phyloP scores from a whole-genome alignment of 2,797 vertebrate genomes.

The Morus bassanus region DNA sequence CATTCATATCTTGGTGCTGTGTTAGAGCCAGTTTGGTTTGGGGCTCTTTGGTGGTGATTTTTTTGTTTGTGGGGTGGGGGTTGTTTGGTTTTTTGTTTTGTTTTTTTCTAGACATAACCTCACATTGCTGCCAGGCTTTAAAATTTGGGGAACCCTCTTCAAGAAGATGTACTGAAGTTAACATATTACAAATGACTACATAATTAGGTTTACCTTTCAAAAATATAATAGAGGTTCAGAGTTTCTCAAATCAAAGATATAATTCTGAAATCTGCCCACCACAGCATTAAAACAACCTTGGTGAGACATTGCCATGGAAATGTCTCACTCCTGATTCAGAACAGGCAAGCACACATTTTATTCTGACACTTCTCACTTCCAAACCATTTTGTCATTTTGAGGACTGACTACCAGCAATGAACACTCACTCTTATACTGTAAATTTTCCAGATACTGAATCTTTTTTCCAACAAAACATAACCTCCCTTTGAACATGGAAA shows the following conservation, averaged over 20 bases:
- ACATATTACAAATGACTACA: not conserved
- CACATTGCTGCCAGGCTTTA: not conserved
- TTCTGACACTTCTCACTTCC: not conserved
- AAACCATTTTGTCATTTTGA: not conserved
- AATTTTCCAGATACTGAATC: not conserved
- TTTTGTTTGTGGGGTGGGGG: accelerated
- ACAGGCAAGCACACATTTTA: not conserved
- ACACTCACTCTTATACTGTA: not conserved
- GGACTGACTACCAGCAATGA: not conserved
- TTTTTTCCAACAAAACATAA: not conserved
- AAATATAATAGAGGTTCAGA: not conserved
- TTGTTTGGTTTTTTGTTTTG: accelerated
- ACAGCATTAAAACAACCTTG: not conserved
- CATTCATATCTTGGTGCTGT: not conserved
- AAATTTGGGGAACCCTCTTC: not conserved
- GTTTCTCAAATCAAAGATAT: not conserved
- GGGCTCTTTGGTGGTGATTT: accelerated
- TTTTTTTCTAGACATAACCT: not conserved
- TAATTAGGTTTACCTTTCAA: not conserved
- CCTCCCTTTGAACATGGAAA: not conserved
- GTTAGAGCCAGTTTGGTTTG: not conserved
- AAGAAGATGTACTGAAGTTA: not conserved
- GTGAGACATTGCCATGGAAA: not conserved
- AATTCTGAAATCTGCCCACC: not conserved
- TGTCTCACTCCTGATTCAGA: not conserved